Evolutionary conservation across 2,888 invertebrate species (phyloP), one percentile per base, ranked within the genome.

Genomic region (Seira ritae): DNA sequence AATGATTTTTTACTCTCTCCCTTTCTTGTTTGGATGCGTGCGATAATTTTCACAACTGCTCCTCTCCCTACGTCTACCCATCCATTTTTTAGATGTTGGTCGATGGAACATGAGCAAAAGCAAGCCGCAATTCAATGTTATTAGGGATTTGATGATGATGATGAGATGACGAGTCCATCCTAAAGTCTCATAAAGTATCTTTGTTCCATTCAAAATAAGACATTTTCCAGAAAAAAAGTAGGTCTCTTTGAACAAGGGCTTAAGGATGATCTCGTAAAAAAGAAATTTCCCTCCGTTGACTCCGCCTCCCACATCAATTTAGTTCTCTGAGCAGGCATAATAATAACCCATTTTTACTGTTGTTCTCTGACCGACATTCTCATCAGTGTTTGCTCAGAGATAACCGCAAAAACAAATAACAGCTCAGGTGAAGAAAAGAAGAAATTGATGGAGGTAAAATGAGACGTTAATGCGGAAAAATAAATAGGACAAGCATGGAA

Each of bases 381-480:
- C 24, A 68, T 79, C 12, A 20, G 65, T 80, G 74, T 74, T 80
- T 80, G 73, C 62, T 77, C 24, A 15, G 74, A 69, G 74, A 37
- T 80, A 80, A 80, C 80, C 80, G 69, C 80, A 80, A 80, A 80
- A 80, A 80, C 80, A 73, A 80, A 80, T 80, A 80, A 80, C 74
- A 80, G 74, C 74, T 74, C 73, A 80, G 80, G 80, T 65, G 80
- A 22, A 74, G 74, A 80, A 69, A 69, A 67, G 68, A 68, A 68
- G 68, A 73, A 68, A 80, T 6, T 4, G 22, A 75, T 8, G 23
- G 50, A 78, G 67, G 55, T 73, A 80, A 80, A 74, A 74, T 80
- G 80, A 80, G 80, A 60, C 60, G 80, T 72, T 79, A 79, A 79
- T 66, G 65, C 65, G 17, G 23, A 78, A 78, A 70, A 78, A n/a